Evolutionary conservation across 2,113 vertebrate species (phyloP).

Genomic region (Sciurus niger): DNA sequence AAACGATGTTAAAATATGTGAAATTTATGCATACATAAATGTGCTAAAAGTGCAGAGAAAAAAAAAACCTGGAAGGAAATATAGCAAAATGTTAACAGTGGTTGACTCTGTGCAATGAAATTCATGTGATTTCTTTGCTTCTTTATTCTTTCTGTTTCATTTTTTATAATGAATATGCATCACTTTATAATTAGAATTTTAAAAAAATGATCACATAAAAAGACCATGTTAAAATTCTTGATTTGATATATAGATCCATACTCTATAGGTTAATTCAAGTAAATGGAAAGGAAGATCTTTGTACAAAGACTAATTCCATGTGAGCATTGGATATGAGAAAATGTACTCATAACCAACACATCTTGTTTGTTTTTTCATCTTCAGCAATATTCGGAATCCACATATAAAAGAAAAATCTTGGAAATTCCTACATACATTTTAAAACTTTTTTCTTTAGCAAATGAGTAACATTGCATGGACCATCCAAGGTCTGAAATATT

Average conservation of each 20-base stretch:
- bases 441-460: neutral
- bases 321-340: neutral
- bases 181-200: constrained; percentile 72
- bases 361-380: constrained; percentile 17
- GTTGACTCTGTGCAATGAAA: neutral
- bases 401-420: constrained; percentile 22
- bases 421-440: neutral
- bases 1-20: constrained; percentile 43
- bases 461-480: neutral
- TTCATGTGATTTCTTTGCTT: neutral
- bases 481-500: neutral
- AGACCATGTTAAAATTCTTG: constrained; percentile 41
- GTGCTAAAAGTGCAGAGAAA: neutral
- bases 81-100: neutral
- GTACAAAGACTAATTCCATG: neutral
- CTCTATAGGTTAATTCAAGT: neutral
- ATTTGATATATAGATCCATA: constrained; percentile 24
- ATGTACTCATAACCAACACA: neutral
- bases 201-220: constrained; percentile 36
- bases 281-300: neutral
- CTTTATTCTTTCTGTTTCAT: constrained; percentile 48
- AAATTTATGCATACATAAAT: neutral
- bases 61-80: neutral
- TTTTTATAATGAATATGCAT: constrained; percentile 65
- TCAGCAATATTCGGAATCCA: neutral